A percentile compares a stretch with the other conserved stretches of the same genome.
Evolutionary conservation across 2,113 vertebrate genomes (phyloP).

Genomic region (Cnemophilus loriae): DNA sequence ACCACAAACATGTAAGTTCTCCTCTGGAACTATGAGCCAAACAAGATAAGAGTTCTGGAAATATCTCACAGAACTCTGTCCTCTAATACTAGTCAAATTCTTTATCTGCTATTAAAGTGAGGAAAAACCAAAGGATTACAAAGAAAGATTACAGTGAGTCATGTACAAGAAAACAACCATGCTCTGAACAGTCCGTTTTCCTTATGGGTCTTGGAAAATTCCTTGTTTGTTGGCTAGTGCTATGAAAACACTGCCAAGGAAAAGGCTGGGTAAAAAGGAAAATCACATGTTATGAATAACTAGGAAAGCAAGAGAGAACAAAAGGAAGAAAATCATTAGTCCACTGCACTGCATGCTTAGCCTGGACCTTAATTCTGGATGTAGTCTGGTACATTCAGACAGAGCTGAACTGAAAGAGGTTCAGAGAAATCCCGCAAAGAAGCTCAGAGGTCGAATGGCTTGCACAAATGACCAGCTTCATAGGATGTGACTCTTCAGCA

Average conservation of each 20-base stretch:
- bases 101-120: background rate
- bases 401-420: background rate
- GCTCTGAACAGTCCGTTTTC: background rate
- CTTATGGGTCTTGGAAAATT: background rate
- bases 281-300: rapidly evolving
- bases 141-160: background rate
- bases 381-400: background rate
- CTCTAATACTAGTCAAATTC: background rate
- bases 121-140: background rate
- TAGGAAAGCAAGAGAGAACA: background rate
- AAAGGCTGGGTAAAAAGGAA: background rate
- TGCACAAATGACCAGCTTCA: background rate
- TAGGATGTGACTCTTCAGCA: background rate
- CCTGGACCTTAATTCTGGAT: background rate
- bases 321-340: background rate
- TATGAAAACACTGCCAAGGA: background rate
- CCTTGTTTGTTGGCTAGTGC: background rate
- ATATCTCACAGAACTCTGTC: background rate
- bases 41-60: background rate
- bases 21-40: background rate
- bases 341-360: background rate
- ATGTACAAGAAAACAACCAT: background rate
- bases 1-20: background rate
- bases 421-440: background rate
- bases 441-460: background rate